Conservation (phyloP, 1,140 invertebrate genomes). For the Doryteuthis pealeii region DNA sequence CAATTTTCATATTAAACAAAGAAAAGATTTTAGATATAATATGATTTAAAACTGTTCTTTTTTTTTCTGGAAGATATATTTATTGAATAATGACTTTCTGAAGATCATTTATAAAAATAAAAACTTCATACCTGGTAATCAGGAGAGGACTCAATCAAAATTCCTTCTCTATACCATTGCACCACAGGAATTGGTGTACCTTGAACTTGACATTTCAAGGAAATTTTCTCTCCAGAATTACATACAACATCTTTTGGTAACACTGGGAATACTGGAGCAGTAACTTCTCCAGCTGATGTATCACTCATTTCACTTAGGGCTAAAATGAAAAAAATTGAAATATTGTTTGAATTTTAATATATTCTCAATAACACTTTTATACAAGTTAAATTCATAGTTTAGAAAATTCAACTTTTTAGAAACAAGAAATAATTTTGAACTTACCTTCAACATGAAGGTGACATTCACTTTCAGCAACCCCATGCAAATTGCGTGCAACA, state of each 20-base stretch:
- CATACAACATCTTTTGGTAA: slow-evolving; percentile 50
- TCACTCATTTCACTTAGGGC: slow-evolving; percentile 59
- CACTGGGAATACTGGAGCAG: slow-evolving; percentile 54
- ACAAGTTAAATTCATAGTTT: too few relatives aligned
- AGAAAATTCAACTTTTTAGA: too few relatives aligned
- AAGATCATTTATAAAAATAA: too few relatives aligned
- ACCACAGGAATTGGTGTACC: slow-evolving; percentile 56
- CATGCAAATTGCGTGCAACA: slow-evolving; percentile 58
- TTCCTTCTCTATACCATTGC: slow-evolving; percentile 56
- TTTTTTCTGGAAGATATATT: too few relatives aligned
- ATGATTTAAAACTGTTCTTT: too few relatives aligned
- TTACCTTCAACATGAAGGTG: slow-evolving; percentile 57
- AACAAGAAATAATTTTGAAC: too few relatives aligned
- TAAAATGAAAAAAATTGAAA: slow-evolving; percentile 24
- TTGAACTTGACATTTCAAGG: slow-evolving; percentile 52
- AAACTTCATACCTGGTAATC: slow-evolving; percentile 53
- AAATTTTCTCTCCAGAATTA: slow-evolving; percentile 52
- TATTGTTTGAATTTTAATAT: not conserved
- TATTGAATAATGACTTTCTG: too few relatives aligned
- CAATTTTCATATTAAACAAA: too few relatives aligned
- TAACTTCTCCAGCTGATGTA: slow-evolving; percentile 48
- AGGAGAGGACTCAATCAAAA: slow-evolving; percentile 45
- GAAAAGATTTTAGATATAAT: too few relatives aligned
- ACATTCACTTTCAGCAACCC: slow-evolving; percentile 57
- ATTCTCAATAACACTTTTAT: too few relatives aligned